Evolutionary conservation across 2,797 vertebrate genomes (phyloP).

Genomic region (Microcaecilia unicolor): DNA sequence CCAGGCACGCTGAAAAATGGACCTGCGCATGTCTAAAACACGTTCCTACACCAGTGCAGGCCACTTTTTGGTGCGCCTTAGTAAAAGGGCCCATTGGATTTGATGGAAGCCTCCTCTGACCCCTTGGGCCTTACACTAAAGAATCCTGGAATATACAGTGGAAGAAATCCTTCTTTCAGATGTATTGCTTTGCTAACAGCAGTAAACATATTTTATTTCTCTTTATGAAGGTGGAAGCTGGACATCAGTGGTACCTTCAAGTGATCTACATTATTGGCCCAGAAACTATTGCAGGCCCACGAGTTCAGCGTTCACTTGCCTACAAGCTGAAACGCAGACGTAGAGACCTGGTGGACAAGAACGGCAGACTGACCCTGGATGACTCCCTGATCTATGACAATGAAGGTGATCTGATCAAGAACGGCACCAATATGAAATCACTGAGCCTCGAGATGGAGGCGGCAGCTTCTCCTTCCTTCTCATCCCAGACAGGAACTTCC

Average conservation of each 20-base stretch:
- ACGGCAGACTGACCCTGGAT: constrained; percentile 59
- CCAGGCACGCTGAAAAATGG: too few species aligned
- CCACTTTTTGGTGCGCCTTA: too few species aligned
- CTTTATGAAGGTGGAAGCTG: constrained; percentile 80
- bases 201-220: accelerated
- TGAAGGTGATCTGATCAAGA: constrained; percentile 88
- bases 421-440: constrained; percentile 96
- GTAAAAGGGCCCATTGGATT: too few species aligned
- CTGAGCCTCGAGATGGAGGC: constrained; percentile 71
- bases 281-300: constrained; percentile 65
- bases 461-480: constrained; percentile 54
- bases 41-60: too few species aligned
- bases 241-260: constrained; percentile 96
- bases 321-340: constrained; percentile 49
- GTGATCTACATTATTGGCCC: constrained; percentile 92
- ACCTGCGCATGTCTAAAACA: too few species aligned
- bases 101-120: too few species aligned
- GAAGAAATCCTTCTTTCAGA: too few species aligned
- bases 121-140: too few species aligned
- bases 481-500: constrained; percentile 68
- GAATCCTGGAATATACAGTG: too few species aligned
- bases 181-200: neutral
- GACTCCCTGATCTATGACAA: constrained; percentile 95
- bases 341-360: constrained; percentile 65
- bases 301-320: constrained; percentile 71